Evolutionary conservation across 53 echinoderm and acorn worm genomes (phyloP).

Genomic region (Temnopleurus reevesii): DNA sequence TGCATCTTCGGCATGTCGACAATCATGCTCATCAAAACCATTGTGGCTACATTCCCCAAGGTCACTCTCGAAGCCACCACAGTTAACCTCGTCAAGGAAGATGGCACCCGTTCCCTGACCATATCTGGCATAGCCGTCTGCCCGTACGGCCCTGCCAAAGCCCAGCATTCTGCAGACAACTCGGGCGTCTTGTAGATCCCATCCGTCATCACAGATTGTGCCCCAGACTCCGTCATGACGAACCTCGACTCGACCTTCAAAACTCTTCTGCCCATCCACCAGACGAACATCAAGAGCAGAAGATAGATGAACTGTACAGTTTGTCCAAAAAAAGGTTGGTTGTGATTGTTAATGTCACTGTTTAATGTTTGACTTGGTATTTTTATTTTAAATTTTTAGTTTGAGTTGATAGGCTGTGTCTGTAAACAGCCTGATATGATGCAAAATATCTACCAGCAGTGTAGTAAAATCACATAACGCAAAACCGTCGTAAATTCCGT

Average conservation of each 20-base stretch:
- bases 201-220: background rate
- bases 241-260: conserved; percentile 23
- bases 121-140: background rate
- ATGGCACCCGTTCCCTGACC: conserved; percentile 15
- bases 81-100: background rate
- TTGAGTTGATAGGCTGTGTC: too few species aligned
- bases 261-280: background rate
- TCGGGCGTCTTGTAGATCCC: background rate
- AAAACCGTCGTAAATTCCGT: too few species aligned
- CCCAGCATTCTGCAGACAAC: background rate
- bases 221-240: background rate
- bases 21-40: background rate
- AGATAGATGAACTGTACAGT: too few species aligned
- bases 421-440: too few species aligned
- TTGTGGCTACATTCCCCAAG: background rate
- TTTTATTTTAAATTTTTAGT: too few species aligned
- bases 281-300: too few species aligned
- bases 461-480: too few species aligned
- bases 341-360: too few species aligned
- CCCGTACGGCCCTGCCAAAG: background rate
- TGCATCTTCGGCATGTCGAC: background rate
- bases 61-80: background rate
- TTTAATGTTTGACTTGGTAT: too few species aligned
- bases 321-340: too few species aligned
- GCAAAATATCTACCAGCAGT: too few species aligned